phyloP scores from a whole-genome alignment of 2,888 invertebrate genomes.

The Pammene aurita region DNA sequence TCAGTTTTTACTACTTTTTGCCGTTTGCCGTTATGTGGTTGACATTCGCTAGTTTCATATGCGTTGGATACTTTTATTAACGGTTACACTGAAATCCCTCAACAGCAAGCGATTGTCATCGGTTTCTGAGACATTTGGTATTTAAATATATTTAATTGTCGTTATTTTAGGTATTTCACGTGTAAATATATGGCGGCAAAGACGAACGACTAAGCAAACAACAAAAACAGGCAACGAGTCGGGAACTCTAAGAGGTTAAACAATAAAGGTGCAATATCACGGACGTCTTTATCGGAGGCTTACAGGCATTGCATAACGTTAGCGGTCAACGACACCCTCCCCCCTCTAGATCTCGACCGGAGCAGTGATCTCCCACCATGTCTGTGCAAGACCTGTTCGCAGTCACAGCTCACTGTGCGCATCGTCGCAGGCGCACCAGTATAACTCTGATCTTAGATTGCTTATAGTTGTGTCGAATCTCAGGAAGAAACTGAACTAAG shows the following conservation, averaged over 20 bases:
- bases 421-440: background rate
- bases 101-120: too few species aligned
- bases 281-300: conserved; percentile 55
- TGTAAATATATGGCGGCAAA: too few species aligned
- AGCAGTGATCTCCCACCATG: conserved; percentile 47
- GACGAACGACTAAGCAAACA: too few species aligned
- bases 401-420: background rate
- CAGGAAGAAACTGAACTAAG: background rate
- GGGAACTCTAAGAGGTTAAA: conserved; percentile 28
- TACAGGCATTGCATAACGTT: conserved; percentile 58
- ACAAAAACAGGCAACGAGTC: background rate
- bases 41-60: too few species aligned
- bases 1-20: too few species aligned
- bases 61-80: too few species aligned
- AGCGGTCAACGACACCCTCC: conserved; percentile 53
- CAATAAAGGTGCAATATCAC: conserved; percentile 47
- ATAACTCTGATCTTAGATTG: background rate
- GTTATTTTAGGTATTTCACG: background rate
- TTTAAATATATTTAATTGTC: background rate
- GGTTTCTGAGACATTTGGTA: too few species aligned
- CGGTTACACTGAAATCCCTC: too few species aligned
- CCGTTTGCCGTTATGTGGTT: too few species aligned
- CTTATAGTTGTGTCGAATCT: background rate
- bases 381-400: conserved; percentile 41
- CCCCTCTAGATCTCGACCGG: conserved; percentile 45